phyloP scores from a whole-genome alignment of 2,797 vertebrate species.

The Ctenosaura bakeri region DNA sequence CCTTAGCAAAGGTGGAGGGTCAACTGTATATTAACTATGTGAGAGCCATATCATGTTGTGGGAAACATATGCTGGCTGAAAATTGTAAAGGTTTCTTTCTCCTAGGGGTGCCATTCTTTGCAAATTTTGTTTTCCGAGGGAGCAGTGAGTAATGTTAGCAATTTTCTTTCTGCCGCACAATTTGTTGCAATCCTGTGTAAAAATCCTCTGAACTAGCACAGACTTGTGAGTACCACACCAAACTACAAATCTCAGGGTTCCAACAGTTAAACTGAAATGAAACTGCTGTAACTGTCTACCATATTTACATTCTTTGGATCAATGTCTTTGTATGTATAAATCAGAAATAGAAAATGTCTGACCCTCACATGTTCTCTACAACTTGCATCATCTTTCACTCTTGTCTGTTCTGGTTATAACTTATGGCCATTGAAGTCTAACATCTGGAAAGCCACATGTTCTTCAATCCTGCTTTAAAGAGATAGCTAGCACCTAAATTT shows the following conservation, averaged over 20 bases:
- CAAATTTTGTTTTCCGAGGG: no score
- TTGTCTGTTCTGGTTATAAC: neutral
- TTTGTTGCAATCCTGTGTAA: no score
- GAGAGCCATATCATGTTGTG: neutral
- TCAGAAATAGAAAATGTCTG: neutral
- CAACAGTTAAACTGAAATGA: no score
- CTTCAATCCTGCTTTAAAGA: neutral
- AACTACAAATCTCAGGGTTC: no score
- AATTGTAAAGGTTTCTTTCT: neutral
- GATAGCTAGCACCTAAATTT: neutral
- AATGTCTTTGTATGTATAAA: neutral
- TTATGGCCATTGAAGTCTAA: neutral
- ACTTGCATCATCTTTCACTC: neutral
- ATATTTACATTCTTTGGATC: no score
- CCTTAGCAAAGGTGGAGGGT: no score
- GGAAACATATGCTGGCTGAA: neutral
- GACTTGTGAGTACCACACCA: no score
- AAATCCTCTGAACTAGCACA: no score
- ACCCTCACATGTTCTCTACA: neutral
- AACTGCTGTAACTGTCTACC: neutral
- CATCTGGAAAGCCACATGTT: neutral
- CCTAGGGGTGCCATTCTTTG: no score
- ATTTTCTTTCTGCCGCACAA: no score
- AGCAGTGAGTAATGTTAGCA: no score
- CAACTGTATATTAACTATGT: neutral